Percentiles rank a stretch among this genome's conserved stretches.
Evolutionary conservation across 2,888 invertebrate species (phyloP).

Genomic region (Agrotis ipsilon): DNA sequence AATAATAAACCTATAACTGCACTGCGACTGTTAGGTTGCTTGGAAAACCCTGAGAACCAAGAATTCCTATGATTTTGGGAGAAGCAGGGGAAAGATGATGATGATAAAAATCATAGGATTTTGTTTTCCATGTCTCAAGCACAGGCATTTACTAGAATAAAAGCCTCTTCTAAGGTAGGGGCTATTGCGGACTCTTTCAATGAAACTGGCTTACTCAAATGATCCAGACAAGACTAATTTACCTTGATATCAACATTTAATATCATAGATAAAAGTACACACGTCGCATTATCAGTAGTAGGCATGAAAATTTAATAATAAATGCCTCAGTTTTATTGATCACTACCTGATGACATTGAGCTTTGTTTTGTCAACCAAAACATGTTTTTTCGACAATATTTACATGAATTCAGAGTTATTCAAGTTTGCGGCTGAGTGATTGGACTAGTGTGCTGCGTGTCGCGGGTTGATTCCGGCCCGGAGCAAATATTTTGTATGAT

Average conservation of each 20-base stretch:
- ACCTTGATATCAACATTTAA: slow-evolving; percentile 4
- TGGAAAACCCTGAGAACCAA: too few relatives aligned
- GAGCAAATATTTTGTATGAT: too few relatives aligned
- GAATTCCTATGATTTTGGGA: too few relatives aligned
- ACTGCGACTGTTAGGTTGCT: too few relatives aligned
- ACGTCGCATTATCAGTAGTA: slow-evolving; percentile 15
- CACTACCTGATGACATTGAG: not conserved
- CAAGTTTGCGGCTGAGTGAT: too few relatives aligned
- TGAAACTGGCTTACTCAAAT: not conserved
- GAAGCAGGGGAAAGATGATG: too few relatives aligned
- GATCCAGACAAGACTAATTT: not conserved
- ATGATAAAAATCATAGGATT: too few relatives aligned
- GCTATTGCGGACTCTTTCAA: not conserved
- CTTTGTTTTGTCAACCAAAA: slow-evolving; percentile 3
- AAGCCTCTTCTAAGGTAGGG: too few relatives aligned
- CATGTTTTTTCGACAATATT: not conserved
- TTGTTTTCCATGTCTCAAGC: not conserved
- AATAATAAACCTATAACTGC: too few relatives aligned
- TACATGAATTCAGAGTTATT: not conserved
- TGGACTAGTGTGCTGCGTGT: too few relatives aligned
- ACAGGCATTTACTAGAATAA: not conserved
- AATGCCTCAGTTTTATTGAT: slow-evolving; percentile 7
- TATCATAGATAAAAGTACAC: slow-evolving; percentile 29
- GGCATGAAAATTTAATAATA: slow-evolving; percentile 13
- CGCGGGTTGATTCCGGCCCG: too few relatives aligned